Base-by-base conservation (phyloP, 2,113 vertebrate genomes). In the Eubucco bourcierii region DNA sequence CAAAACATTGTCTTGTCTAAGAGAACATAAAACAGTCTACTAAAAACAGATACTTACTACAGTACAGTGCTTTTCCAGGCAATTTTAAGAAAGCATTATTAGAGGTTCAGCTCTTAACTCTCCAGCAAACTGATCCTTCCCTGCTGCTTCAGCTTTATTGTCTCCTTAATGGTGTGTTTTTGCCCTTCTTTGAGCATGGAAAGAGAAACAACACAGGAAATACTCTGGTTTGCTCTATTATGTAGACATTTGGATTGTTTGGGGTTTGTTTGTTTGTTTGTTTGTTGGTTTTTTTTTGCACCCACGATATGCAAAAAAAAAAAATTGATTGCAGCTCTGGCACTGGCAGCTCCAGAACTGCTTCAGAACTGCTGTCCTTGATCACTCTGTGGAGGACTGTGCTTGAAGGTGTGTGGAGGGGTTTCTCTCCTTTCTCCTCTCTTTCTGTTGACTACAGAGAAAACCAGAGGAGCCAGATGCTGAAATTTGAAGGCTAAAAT, bases 1-100 rank as follows among this genome's bases (percentile, higher is more conserved):
- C 58, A 93, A 80, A 87, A 29, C 17, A 50, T 60, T 91, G 70
- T 84, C 77, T 95, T 96, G 94, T 83, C 89, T 80, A 33, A 77
- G 47, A 93, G 66, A 65, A 85, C 64, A 75, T 44, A 67, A 76
- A 81, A 24, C 50, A 74, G 60, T 56, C 18, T 83, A n/a, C 71
- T 89, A n/a, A 82, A 90, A 90, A 39, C 1, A 12, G 56, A 77
- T 77, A 60, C 14, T 80, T 31, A 33, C 50, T 34, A 31, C 44
- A 90, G 4, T 20, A 7, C 37, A 85, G 53, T 41, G 11, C 1
- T 63, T 77, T 84, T 87, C 21, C 65, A 67, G 31, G 13, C 33
- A 83, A 28, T 7, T 85, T 82, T 44, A 39, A 39, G 71, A 88
- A 91, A 91, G 17, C 12, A 27, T 23, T 59, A 77, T 29, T 7